phyloP scores from a whole-genome alignment of 1,140 invertebrate genomes.

The Tribolium castaneum region DNA sequence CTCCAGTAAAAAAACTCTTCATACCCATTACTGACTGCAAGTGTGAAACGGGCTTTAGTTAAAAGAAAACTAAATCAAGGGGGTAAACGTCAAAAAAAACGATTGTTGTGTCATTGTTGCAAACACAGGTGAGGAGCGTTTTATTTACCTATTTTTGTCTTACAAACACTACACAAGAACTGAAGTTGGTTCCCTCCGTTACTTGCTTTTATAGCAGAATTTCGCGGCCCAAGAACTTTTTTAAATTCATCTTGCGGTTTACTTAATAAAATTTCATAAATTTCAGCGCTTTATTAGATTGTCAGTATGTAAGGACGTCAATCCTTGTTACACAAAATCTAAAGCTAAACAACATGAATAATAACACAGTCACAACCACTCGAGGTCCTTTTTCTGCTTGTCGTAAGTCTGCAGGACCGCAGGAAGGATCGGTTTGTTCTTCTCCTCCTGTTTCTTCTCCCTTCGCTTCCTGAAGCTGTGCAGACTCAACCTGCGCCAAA shows the following conservation, averaged over 20 bases:
- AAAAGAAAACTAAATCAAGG: conserved; percentile 4
- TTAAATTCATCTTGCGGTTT: conserved; percentile 1
- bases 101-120: background rate
- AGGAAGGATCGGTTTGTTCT: conserved; percentile 48
- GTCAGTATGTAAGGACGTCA: conserved; percentile 5
- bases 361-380: conserved; percentile 37
- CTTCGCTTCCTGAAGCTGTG: conserved; percentile 48
- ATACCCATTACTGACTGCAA: background rate
- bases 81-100: background rate
- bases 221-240: background rate
- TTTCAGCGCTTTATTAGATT: background rate
- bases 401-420: conserved; percentile 53
- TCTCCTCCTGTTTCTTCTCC: conserved; percentile 48
- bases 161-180: conserved; percentile 11
- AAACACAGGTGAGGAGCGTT: background rate
- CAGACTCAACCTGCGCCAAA: conserved; percentile 49
- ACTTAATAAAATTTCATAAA: conserved; percentile 8
- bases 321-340: background rate
- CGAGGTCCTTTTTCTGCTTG: conserved; percentile 30
- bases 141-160: background rate
- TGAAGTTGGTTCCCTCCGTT: background rate
- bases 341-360: background rate
- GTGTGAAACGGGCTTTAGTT: no score
- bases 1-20: conserved; percentile 24
- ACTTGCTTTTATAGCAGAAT: background rate